Base-by-base conservation (phyloP, 2,113 vertebrate species). In the Pollachius pollachius region DNA sequence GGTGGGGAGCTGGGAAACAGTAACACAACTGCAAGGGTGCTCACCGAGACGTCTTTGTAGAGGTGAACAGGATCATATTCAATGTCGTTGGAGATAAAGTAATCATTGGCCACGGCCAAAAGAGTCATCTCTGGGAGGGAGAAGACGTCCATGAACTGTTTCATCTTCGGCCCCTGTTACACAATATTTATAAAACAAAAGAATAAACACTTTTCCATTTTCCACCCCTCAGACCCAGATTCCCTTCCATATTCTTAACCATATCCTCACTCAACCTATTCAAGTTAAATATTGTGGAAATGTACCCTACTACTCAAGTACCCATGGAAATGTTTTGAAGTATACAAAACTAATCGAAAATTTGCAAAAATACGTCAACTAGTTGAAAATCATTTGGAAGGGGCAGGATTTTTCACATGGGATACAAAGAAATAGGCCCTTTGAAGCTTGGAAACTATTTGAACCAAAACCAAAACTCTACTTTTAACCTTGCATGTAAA, bases 111-210 rank as follows among this genome's bases (percentile, higher is more conserved):
- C 17, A 84, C 84, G 1, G 94, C 93, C 79, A 95, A 61, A 21
- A 95, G 93, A 15, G 89, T 94, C 93, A 95, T 95, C 81, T 95
- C 94, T 0, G 94, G 93, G 59, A 95, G 88, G 62, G 94, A 95
- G 90, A 95, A 95, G 62, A 95, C 91, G 74, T 95, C 94, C 94
- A 95, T 95, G 61, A 91, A 95, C 84, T 95, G 94, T 72, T 94
- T 95, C 63, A 95, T 85, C 60, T 88, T 92, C 4, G 94, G 94
- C 9, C 94, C 94, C 94, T 95, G 74, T 15, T 66, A 64, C 0
- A 3, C 8, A 71, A n/a, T 9, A 27, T 27, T 25, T 16, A 15
- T 21, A 48, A 27, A 30, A 16, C 23, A 63, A 25, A 16, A 63
- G 9, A 30, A 63, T 30, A 7, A 2, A 7, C 18, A 23, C 11